These are phyloP conservation scores for Bombus picipes DNA, from an alignment of 1,140 invertebrate genomes.

Conservation along the genomic window DNA sequence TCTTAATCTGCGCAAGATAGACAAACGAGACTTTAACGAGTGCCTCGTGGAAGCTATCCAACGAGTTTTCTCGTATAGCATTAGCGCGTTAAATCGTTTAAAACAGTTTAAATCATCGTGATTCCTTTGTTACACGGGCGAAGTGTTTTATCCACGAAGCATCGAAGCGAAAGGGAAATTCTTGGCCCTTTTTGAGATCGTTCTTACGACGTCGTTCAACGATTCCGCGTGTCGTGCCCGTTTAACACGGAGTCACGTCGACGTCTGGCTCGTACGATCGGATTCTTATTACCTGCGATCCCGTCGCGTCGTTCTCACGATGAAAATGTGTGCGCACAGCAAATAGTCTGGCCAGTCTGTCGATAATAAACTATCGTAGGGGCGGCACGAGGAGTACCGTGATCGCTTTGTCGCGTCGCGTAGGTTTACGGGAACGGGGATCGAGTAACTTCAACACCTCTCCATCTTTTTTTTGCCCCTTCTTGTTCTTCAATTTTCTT, in stretches of 20 bases:
- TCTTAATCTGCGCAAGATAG: slow-evolving; percentile 17
- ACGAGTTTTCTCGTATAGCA: neutral
- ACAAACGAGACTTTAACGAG: slow-evolving; percentile 34
- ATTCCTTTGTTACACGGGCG: neutral
- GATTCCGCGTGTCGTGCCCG: neutral
- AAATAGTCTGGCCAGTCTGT: slow-evolving; percentile 30
- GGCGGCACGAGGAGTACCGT: slow-evolving; percentile 8
- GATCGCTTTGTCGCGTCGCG: slow-evolving; percentile 57
- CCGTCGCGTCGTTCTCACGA: slow-evolving; percentile 34
- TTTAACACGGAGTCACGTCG: neutral
- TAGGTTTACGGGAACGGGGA: slow-evolving; percentile 58
- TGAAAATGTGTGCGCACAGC: slow-evolving; percentile 34
- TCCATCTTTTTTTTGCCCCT: neutral
- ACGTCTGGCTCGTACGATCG: slow-evolving; percentile 17
- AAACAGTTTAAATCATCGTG: slow-evolving; percentile 15
- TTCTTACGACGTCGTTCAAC: too few relatives aligned
- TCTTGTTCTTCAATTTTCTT: neutral
- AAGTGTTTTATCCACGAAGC: neutral
- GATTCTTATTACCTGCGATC: slow-evolving; percentile 34
- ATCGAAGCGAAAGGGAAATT: neutral
- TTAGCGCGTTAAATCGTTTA: slow-evolving; percentile 19
- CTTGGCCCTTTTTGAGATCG: neutral
- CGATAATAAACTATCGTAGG: slow-evolving; percentile 54
- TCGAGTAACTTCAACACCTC: slow-evolving; percentile 58
- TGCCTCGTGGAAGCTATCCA: neutral